These are phyloP conservation scores for Callospermophilus lateralis DNA, from an alignment of 2,113 vertebrate genomes.

Conservation along the genomic window DNA sequence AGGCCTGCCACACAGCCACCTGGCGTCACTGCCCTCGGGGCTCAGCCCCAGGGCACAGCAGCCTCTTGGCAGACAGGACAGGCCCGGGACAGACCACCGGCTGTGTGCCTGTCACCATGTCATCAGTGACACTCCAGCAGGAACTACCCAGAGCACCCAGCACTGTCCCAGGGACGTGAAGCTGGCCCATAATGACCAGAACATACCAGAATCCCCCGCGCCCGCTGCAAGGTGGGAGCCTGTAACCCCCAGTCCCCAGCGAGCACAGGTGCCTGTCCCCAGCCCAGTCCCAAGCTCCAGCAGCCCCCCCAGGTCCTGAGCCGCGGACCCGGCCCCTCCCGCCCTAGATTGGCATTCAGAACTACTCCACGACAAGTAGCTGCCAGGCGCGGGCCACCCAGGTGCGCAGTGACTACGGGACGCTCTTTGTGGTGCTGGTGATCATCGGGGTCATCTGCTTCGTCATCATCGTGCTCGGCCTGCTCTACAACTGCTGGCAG, in stretches of 20 bases:
- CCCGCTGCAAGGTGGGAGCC: not conserved
- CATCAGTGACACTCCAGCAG: not conserved
- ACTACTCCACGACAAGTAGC: slow-evolving; percentile 92
- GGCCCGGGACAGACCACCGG: not conserved
- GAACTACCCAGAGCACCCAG: not conserved
- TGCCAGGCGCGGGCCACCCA: slow-evolving; percentile 93
- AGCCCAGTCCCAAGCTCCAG: too few species aligned
- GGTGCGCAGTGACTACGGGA: slow-evolving; percentile 96
- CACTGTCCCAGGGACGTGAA: not conserved
- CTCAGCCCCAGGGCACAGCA: not conserved
- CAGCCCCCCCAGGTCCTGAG: not conserved
- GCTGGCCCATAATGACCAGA: not conserved
- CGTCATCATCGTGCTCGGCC: slow-evolving; percentile 95
- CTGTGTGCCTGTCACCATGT: too few species aligned
- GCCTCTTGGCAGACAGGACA: not conserved
- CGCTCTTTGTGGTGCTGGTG: slow-evolving; percentile 96
- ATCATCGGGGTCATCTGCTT: slow-evolving; percentile 97
- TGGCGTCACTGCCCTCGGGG: not conserved
- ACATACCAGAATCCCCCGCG: not conserved
- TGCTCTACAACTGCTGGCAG: slow-evolving; percentile 99
- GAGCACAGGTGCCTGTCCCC: not conserved
- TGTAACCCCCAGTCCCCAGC: too few species aligned
- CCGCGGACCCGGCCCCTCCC: not conserved
- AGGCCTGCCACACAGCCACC: not conserved
- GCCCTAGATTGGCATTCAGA: slow-evolving; percentile 94